phyloP scores from a whole-genome alignment of 1,140 invertebrate genomes.

The Drosophila repleta region DNA sequence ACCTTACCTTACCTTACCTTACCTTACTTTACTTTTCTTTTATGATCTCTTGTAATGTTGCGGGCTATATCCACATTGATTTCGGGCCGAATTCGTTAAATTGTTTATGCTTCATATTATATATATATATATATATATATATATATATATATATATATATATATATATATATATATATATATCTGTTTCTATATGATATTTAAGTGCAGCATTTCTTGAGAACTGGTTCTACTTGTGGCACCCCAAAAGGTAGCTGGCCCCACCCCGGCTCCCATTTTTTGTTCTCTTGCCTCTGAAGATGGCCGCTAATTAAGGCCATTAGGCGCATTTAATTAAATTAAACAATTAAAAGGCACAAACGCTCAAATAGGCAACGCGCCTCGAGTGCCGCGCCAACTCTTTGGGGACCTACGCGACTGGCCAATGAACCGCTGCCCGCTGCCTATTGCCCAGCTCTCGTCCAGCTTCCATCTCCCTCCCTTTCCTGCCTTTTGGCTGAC shows the following conservation, averaged over 20 bases:
- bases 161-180: too few species aligned
- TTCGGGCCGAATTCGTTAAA: constrained; percentile 31
- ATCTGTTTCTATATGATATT: too few species aligned
- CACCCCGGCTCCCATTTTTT: not conserved
- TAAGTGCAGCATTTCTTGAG: constrained; percentile 66
- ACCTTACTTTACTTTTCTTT: constrained; percentile 6
- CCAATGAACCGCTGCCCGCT: constrained; percentile 35
- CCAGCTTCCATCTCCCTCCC: too few species aligned
- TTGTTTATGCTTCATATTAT: constrained; percentile 53
- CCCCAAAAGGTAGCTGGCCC: constrained; percentile 62
- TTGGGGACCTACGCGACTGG: constrained; percentile 38
- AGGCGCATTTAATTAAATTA: constrained; percentile 82
- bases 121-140: too few species aligned
- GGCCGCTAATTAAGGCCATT: constrained; percentile 73
- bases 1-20: constrained; percentile 5
- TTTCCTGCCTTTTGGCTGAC: constrained; percentile 1
- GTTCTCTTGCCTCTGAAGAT: constrained; percentile 11
- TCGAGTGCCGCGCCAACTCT: constrained; percentile 33
- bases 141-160: too few species aligned
- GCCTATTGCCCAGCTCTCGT: not conserved
- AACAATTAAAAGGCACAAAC: constrained; percentile 70
- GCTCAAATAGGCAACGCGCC: constrained; percentile 43
- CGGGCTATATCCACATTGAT: constrained; percentile 21
- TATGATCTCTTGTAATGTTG: not conserved
- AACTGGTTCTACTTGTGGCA: constrained; percentile 40